Evolutionary conservation across 2,113 vertebrate genomes (phyloP).

Genomic region (Clarias batrachus): DNA sequence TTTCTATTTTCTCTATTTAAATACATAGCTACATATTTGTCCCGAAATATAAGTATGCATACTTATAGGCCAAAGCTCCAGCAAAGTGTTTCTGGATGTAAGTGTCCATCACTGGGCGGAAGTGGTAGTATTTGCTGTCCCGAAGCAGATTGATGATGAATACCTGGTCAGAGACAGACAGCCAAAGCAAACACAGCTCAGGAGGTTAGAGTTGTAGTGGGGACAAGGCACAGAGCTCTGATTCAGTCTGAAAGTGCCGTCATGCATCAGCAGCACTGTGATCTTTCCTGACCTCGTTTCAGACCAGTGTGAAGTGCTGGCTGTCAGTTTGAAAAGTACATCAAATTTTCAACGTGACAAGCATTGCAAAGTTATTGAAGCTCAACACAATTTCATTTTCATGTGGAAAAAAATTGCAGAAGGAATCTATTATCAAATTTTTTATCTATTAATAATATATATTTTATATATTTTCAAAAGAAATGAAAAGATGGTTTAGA

Average conservation of each 20-base stretch:
- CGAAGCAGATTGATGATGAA: constrained; percentile 97
- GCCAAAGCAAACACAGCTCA: neutral
- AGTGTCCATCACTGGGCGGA: constrained; percentile 96
- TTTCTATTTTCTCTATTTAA: too few species aligned
- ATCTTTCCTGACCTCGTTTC: constrained; percentile 13
- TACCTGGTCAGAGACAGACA: constrained; percentile 74
- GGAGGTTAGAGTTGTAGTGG: neutral
- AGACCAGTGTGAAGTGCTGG: neutral
- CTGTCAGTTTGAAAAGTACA: constrained; percentile 21
- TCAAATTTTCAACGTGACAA: neutral
- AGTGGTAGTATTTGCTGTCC: constrained; percentile 97
- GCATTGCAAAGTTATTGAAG: neutral
- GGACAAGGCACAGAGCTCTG: neutral
- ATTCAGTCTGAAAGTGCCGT: constrained; percentile 13
- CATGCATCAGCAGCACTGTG: neutral
- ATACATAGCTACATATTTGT: neutral
- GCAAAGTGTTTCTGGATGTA: constrained; percentile 99
- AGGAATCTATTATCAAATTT: neutral
- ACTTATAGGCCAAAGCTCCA: constrained; percentile 97
- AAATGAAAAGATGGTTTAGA: neutral
- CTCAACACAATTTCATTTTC: neutral
- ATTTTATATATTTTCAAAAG: neutral
- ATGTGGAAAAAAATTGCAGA: neutral
- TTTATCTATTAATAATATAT: neutral
- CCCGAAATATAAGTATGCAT: constrained; percentile 53